phyloP scores from a whole-genome alignment of 2,113 vertebrate genomes.

The Chitala chitala region DNA sequence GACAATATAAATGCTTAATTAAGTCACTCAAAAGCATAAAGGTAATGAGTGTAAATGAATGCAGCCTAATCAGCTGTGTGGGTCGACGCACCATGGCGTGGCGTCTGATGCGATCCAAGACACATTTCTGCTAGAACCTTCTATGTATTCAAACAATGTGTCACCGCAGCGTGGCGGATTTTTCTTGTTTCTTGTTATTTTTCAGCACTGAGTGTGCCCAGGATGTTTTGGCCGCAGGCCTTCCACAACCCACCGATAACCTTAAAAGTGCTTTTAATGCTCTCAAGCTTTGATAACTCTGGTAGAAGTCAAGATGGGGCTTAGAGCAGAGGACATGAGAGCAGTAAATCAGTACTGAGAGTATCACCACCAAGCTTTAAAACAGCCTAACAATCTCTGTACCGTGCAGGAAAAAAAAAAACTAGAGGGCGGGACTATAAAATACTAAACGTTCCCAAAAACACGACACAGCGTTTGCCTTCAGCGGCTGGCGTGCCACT shows the following conservation, averaged over 20 bases:
- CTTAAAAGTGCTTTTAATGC: neutral
- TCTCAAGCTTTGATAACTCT: neutral
- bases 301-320: no score
- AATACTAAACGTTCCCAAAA: no score
- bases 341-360: neutral
- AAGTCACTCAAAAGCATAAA: neutral
- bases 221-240: neutral
- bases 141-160: neutral
- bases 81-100: neutral
- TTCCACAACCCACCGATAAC: neutral
- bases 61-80: neutral
- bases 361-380: neutral
- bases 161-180: no score
- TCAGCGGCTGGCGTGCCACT: neutral
- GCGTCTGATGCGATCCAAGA: neutral
- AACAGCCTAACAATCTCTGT: neutral
- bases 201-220: neutral
- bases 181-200: no score
- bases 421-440: neutral
- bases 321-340: neutral
- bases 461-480: neutral
- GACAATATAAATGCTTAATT: conserved; percentile 1
- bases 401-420: neutral
- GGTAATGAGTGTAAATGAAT: neutral
- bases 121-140: neutral